Conservation (phyloP, 1,140 invertebrate species). For the Leptinotarsa undecemlineata region DNA sequence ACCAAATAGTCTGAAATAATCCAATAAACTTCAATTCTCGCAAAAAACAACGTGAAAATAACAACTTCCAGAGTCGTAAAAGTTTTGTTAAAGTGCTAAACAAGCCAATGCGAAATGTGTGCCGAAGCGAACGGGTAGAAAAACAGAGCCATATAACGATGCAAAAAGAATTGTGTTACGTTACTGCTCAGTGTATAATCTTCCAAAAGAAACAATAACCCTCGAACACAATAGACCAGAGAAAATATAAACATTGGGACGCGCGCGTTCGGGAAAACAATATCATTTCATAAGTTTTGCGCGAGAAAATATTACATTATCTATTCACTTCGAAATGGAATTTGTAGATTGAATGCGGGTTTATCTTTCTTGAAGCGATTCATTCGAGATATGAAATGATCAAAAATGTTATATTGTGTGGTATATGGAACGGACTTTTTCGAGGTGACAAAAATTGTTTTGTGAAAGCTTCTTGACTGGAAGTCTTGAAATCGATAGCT, state of each 20-base stretch:
- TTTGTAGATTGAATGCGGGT: not conserved
- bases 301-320: slow-evolving; percentile 6
- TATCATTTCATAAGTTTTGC: not conserved
- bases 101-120: slow-evolving; percentile 1
- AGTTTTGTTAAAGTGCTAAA: slow-evolving; percentile 4
- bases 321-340: slow-evolving; percentile 3
- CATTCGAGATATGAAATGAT: not conserved
- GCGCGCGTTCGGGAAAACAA: not conserved
- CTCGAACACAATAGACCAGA: not conserved
- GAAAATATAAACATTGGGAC: slow-evolving; percentile 6
- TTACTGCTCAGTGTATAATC: not conserved
- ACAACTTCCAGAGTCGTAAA: not conserved
- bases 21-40: not conserved
- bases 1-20: not conserved
- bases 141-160: not conserved
- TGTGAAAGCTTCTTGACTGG: too few relatives aligned
- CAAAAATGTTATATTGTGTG: not conserved
- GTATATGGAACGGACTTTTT: too few relatives aligned
- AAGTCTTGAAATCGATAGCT: too few relatives aligned
- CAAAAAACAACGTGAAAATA: not conserved
- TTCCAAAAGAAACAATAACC: slow-evolving; percentile 6
- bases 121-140: not conserved
- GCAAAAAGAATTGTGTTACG: not conserved
- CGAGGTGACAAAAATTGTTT: too few relatives aligned
- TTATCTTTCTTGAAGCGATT: not conserved